These are phyloP conservation scores for Druceiella hillmani DNA, from an alignment of 2,888 invertebrate genomes.

Conservation along the genomic window DNA sequence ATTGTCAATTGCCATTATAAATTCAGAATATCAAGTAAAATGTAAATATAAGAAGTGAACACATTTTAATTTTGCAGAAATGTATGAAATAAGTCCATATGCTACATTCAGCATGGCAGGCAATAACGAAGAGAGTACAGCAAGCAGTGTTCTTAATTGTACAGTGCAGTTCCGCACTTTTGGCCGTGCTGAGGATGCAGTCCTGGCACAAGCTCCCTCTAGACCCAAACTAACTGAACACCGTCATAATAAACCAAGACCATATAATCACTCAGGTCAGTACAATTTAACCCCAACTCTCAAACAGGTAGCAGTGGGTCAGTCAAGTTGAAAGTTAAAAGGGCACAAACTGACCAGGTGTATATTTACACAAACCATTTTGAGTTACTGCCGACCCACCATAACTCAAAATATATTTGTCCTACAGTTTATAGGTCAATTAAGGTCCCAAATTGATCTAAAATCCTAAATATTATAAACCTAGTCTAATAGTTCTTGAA, in stretches of 20 bases:
- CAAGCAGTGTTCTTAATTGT: slow-evolving; percentile 55
- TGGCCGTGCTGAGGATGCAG: slow-evolving; percentile 55
- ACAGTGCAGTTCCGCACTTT: slow-evolving; percentile 72
- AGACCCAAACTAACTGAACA: slow-evolving; percentile 17
- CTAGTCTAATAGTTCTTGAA: no score
- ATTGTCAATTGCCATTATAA: not conserved
- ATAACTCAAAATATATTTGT: no score
- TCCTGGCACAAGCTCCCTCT: slow-evolving; percentile 28
- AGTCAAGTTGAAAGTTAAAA: no score
- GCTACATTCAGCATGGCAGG: slow-evolving; percentile 65
- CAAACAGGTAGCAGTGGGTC: no score
- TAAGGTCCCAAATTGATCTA: no score
- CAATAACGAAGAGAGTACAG: slow-evolving; percentile 42
- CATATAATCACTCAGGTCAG: slow-evolving; percentile 20
- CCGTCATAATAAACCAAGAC: slow-evolving; percentile 19
- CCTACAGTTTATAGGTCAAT: no score
- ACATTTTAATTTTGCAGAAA: no score
- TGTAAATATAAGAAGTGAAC: not conserved
- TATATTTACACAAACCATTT: no score
- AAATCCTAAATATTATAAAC: no score
- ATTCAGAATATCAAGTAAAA: not conserved
- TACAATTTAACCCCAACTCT: no score
- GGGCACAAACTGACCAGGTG: no score
- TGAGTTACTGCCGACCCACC: no score
- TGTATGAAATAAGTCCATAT: slow-evolving; percentile 79